Percentiles rank a stretch among this genome's conserved stretches.
Evolutionary conservation across 1,140 invertebrate species (phyloP).

Genomic region (Drosophila lowei): DNA sequence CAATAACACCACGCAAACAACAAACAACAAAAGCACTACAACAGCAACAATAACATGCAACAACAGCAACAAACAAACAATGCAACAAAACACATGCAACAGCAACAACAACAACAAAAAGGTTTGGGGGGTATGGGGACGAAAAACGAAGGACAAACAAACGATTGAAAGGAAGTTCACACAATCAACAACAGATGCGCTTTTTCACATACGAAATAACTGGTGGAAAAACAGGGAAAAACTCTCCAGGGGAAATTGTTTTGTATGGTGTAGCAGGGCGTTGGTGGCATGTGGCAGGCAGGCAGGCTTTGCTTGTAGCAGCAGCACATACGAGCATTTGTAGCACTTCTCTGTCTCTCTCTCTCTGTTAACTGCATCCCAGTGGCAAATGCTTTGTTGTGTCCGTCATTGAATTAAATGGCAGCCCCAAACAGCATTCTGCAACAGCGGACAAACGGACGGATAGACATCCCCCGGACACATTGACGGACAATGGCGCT

Average conservation of each 20-base stretch:
- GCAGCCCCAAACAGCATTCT: slow-evolving; percentile 43
- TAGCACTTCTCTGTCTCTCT: slow-evolving; percentile 19
- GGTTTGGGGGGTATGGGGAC: slow-evolving; percentile 1
- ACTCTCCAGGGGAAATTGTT: slow-evolving; percentile 79
- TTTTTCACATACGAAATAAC: slow-evolving; percentile 79
- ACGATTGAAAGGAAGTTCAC: slow-evolving; percentile 80
- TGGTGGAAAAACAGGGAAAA: slow-evolving; percentile 66
- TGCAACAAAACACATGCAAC: slow-evolving; percentile 35
- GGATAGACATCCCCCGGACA: not conserved
- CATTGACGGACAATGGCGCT: slow-evolving; percentile 1
- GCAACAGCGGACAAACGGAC: slow-evolving; percentile 4
- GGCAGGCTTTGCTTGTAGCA: slow-evolving; percentile 35
- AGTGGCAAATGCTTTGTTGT: slow-evolving; percentile 69
- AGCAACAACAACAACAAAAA: not conserved
- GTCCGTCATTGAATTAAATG: slow-evolving; percentile 79
- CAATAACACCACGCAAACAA: slow-evolving; percentile 65
- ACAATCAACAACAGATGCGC: slow-evolving; percentile 80
- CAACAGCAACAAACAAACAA: slow-evolving; percentile 49
- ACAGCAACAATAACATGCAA: slow-evolving; percentile 17
- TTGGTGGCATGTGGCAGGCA: slow-evolving; percentile 1
- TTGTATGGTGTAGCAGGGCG: slow-evolving; percentile 53
- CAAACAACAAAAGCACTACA: slow-evolving; percentile 28
- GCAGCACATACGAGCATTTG: slow-evolving; percentile 36
- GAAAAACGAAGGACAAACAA: slow-evolving; percentile 60
- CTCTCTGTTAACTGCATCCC: slow-evolving; percentile 52